Base-by-base conservation (phyloP, 2,797 vertebrate species). In the Naso thynnoides region DNA sequence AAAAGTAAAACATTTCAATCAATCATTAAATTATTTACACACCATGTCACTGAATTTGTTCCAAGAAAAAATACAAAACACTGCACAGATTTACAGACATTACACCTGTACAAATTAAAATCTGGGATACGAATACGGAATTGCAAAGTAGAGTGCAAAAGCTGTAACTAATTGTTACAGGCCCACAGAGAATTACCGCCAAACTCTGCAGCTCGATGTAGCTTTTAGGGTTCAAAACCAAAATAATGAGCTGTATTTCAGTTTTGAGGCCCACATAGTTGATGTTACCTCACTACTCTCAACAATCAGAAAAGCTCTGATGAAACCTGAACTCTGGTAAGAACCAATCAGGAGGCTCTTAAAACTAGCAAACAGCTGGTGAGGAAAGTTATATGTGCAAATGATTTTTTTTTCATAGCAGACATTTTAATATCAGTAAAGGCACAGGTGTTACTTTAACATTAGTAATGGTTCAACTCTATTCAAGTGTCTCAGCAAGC, bases 191-290 rank as follows among this genome's bases (percentile, higher is more conserved):
- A 67, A 36, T 45, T 36, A 24, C 4, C 1, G 3, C 6, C 38
- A n/a, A 45, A 15, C 50, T 45, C 27, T 53, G 19, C 38, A 64
- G 44, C 59, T 24, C 60, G 14, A 3, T 0, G 4, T 38, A 50
- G 23, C 39, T 44, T 33, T 42, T 23, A 23, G 15, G 26, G 24
- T 42, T 53, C 19, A 54, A 31, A 24, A 24, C 21, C 13, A 24
- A 24, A 50, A 27, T 50, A 54, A 52, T 52, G 49, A 52, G 49
- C 45, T 48, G 6, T 5, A 41, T 57, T 57, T 38, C 19, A 19
- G 3, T 11, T 31, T 56, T 56, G 26, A 55, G 7, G 53, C 23
- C 7, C 6, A 15, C 15, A 16, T 50, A 16, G 48, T 50, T 24
- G 24, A 49, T 24, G 47, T 0, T 8, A 15, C n/a, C 31, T 55